Base-by-base conservation (phyloP, 2,113 vertebrate species). In the Paradoxurus hermaphroditus region DNA sequence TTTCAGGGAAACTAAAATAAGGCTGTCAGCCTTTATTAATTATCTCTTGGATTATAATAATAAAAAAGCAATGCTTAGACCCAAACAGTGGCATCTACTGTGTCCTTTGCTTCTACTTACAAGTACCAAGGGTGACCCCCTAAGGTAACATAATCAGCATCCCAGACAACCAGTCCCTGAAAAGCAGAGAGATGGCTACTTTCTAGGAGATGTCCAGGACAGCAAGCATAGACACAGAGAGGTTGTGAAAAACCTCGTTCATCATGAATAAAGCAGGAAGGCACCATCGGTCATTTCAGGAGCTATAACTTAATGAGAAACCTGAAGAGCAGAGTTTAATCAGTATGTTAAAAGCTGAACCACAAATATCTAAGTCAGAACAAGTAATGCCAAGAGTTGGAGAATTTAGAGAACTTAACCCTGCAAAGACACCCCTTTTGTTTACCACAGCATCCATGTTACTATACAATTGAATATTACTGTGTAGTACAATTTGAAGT, bases 1-100 rank as follows among this genome's bases (percentile, higher is more conserved):
- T 49, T 91, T 91, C 81, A 46, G 49, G 72, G 82, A 92, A 83
- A 19, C n/a, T 31, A 91, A 90, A 93, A 92, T 97, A 97, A 49
- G 84, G 81, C 77, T 92, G 56, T 86, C 63, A 46, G 1, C 86
- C 96, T 96, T 93, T 96, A 63, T 4, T 21, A 86, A 85, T 97
- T 94, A 93, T 41, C 75, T 36, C 10, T 13, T 46, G 62, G 62
- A n/a, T 34, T 90, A 39, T 70, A 77, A 73, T 7, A 97, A 36
- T 77, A 83, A 84, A 65, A 94, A 78, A 90, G 14, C 27, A 95
- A 85, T 67, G 21, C 10, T 79, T 86, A 91, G 62, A 56, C 21
- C 2, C 72, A 95, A 93, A 53, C 4, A 36, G 19, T 94, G 13
- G 16, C 19, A 34, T 86, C 44, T 85, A n/a, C 8, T 46, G 7